These are phyloP conservation scores for Polylopha cassiicola DNA, from an alignment of 2,888 invertebrate genomes.

Conservation along the genomic window DNA sequence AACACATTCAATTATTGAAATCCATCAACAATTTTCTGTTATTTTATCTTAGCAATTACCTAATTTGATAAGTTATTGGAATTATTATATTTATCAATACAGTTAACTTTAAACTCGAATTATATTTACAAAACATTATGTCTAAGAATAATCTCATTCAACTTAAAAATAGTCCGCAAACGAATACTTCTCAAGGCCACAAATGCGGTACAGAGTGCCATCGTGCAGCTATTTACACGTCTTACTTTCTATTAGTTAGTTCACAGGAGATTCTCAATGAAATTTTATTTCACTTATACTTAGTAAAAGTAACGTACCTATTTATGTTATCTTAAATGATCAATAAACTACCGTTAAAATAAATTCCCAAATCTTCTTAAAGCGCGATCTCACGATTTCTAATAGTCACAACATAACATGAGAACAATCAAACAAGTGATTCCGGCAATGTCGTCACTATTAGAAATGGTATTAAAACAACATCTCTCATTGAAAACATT, in stretches of 20 bases:
- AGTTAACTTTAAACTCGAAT: conserved; percentile 53
- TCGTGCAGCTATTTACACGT: conserved; percentile 4
- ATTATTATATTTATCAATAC: conserved; percentile 50
- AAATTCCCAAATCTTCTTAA: no score
- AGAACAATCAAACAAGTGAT: no score
- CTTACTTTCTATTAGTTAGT: conserved; percentile 6
- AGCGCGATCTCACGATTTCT: no score
- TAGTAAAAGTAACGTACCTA: no score
- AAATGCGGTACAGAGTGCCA: conserved; percentile 12
- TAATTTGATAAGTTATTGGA: conserved; percentile 40
- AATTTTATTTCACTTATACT: conserved; percentile 22
- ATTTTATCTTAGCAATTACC: conserved; percentile 12
- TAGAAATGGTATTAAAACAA: not conserved
- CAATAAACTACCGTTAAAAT: no score
- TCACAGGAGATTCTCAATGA: conserved; percentile 20
- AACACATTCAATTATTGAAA: conserved; percentile 6
- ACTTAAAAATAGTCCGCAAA: conserved; percentile 47
- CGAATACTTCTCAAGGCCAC: conserved; percentile 53
- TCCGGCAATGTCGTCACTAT: no score
- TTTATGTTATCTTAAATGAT: no score
- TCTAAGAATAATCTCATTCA: conserved; percentile 72
- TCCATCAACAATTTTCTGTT: conserved; percentile 8
- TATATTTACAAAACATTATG: conserved; percentile 65
- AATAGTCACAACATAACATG: no score
- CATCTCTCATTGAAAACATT: conserved; percentile 4